These are phyloP conservation scores for Diarsia dahlii DNA, from an alignment of 2,888 invertebrate species.

Conservation along the genomic window DNA sequence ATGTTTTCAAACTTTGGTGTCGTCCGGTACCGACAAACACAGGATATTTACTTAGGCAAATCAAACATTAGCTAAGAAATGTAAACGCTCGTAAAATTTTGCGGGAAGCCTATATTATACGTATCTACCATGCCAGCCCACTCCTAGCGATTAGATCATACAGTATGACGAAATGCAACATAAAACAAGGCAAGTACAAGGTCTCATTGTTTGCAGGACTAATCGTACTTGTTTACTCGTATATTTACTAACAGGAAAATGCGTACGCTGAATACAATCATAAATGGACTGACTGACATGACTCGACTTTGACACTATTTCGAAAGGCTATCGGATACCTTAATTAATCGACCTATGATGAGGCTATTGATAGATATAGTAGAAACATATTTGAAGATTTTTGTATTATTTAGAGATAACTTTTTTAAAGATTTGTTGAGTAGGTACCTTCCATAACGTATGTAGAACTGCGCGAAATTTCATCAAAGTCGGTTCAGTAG, in stretches of 20 bases:
- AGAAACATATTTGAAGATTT: no score
- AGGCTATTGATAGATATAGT: no score
- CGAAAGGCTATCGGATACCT: conserved; percentile 25
- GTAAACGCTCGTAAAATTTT: conserved; percentile 20
- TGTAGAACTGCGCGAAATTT: no score
- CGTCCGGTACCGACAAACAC: conserved; percentile 2
- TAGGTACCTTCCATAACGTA: no score
- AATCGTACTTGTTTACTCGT: conserved; percentile 35
- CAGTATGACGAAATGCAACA: conserved; percentile 53
- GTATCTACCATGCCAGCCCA: conserved; percentile 17
- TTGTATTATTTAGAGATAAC: no score
- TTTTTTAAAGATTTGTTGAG: no score
- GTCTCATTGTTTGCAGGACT: conserved; percentile 57
- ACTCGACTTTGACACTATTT: conserved; percentile 52
- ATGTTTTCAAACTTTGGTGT: background rate
- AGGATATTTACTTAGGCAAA: conserved; percentile 40
- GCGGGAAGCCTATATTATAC: conserved; percentile 3
- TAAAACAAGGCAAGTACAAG: conserved; percentile 55
- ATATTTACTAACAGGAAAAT: conserved; percentile 51
- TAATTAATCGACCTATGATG: conserved; percentile 6
- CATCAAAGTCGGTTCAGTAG: no score
- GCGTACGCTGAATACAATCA: conserved; percentile 44
- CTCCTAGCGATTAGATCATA: conserved; percentile 59
- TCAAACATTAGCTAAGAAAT: conserved; percentile 37
- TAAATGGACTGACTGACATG: conserved; percentile 32